phyloP scores from a whole-genome alignment of 2,113 vertebrate genomes.

The Garra rufa region DNA sequence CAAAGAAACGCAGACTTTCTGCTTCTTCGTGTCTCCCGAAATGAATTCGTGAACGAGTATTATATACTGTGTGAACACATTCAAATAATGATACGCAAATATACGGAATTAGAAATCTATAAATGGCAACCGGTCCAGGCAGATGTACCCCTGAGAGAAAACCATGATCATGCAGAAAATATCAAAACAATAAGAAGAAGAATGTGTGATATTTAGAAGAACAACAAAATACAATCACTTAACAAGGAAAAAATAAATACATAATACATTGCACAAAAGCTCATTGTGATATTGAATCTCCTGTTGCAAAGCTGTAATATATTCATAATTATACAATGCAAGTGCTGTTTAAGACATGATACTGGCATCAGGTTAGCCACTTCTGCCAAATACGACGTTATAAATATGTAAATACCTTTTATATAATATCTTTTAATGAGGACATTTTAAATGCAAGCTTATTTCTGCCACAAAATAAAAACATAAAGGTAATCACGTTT shows the following conservation, averaged over 20 bases:
- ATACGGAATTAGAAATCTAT: neutral
- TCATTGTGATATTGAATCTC: constrained; percentile 5
- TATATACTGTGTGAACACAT: neutral
- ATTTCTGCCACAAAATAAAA: neutral
- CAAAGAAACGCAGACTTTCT: neutral
- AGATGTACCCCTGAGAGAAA: constrained; percentile 29
- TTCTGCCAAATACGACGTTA: constrained; percentile 31
- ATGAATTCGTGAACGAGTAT: neutral
- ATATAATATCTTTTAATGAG: neutral
- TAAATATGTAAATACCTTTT: constrained; percentile 21
- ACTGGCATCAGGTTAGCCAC: constrained; percentile 21
- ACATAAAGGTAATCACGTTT: neutral
- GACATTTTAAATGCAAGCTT: neutral
- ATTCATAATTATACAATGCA: constrained; percentile 17
- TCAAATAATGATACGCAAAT: neutral
- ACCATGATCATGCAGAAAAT: constrained; percentile 31
- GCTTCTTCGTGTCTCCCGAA: neutral
- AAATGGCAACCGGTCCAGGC: constrained; percentile 7
- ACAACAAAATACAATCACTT: neutral
- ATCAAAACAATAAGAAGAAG: constrained; percentile 1
- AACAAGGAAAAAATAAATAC: neutral
- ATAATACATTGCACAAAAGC: constrained; percentile 19
- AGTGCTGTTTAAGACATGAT: constrained; percentile 36
- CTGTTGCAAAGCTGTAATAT: constrained; percentile 30
- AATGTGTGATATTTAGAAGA: neutral